phyloP scores from a whole-genome alignment of 2,888 invertebrate genomes.

The Drosophila anomelani region DNA sequence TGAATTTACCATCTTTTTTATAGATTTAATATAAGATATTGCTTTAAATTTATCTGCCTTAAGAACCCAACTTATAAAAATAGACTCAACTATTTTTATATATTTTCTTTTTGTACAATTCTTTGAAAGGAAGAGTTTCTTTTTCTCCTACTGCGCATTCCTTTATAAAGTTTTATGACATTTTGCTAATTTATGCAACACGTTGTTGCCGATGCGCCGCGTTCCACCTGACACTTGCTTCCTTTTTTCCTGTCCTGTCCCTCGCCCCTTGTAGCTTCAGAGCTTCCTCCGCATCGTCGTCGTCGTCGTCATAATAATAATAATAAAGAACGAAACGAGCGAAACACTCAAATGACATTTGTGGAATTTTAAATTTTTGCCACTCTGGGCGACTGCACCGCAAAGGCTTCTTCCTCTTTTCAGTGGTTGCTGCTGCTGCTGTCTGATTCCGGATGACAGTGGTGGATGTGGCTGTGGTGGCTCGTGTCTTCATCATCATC shows the following conservation, averaged over 20 bases:
- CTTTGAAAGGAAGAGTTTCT: conserved; percentile 31
- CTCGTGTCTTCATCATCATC: conserved; percentile 46
- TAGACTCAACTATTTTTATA: conserved; percentile 14
- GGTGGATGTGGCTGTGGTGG: conserved; percentile 9
- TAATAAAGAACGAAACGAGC: conserved; percentile 52
- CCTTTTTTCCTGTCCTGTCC: conserved; percentile 38
- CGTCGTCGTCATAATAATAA: conserved; percentile 35
- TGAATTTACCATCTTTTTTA: neutral
- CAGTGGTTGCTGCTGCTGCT: conserved; percentile 21
- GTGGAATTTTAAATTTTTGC: conserved; percentile 74
- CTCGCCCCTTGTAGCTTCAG: neutral
- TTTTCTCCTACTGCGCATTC: conserved; percentile 5
- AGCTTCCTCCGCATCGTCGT: conserved; percentile 27
- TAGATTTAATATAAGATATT: no score
- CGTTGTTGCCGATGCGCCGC: conserved; percentile 66
- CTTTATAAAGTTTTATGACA: conserved; percentile 29
- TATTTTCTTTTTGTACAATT: neutral
- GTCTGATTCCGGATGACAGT: conserved; percentile 10
- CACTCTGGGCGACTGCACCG: conserved; percentile 36
- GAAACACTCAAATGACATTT: conserved; percentile 71
- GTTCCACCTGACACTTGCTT: conserved; percentile 54
- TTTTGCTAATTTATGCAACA: conserved; percentile 73
- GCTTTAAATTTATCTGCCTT: no score
- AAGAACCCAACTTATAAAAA: neutral
- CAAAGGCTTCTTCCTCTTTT: conserved; percentile 57